Evolutionary conservation across 2,888 invertebrate species (phyloP), one percentile per base, ranked within the genome.

Genomic region (Ypsolopha scabrella): DNA sequence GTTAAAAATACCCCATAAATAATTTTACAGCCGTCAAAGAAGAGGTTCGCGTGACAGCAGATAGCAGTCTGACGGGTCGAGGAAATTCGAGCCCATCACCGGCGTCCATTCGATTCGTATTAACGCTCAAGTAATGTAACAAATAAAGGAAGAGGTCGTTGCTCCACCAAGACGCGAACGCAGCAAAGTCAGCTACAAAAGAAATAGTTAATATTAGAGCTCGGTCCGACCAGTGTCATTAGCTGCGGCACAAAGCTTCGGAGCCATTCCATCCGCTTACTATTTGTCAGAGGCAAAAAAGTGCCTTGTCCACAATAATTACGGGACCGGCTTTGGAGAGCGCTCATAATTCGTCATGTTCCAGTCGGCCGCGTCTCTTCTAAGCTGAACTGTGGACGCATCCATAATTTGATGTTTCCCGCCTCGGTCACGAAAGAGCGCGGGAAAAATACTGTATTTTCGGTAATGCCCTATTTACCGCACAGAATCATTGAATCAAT

Each of bases 261-360:
- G 65, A 79, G 75, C 78, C 79, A 79, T 80, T 81, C 81, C 78
- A 78, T 71, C 79, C 75, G 78, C 74, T 75, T 80, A 80, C 83
- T 83, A 83, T 86, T 85, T 81, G 83, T 85, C 80, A 80, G 80
- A 70, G 72, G 81, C 80, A 83, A 85, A 85, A 56, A 86, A 86
- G 74, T 80, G 78, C 75, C 83, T 80, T 79, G 83, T 81, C 85
- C 82, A 82, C 82, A 81, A 83, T 86, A 81, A 86, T 86, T 86
- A 86, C 80, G 82, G 75, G 81, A 78, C 83, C 74, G 80, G 80
- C 80, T 82, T 72, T 75, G 66, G 75, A 78, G 75, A 76, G 76
- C 74, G 73, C 72, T 76, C 76, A 73, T 83, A 81, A 83, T 86
- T 85, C 85, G 85, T 83, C 79, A 82, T 85, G 85, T 85, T 86